Evolutionary conservation across 2,888 invertebrate genomes (phyloP), one percentile per base, ranked within the genome.

Genomic region (Pristionchus exspectatus): DNA sequence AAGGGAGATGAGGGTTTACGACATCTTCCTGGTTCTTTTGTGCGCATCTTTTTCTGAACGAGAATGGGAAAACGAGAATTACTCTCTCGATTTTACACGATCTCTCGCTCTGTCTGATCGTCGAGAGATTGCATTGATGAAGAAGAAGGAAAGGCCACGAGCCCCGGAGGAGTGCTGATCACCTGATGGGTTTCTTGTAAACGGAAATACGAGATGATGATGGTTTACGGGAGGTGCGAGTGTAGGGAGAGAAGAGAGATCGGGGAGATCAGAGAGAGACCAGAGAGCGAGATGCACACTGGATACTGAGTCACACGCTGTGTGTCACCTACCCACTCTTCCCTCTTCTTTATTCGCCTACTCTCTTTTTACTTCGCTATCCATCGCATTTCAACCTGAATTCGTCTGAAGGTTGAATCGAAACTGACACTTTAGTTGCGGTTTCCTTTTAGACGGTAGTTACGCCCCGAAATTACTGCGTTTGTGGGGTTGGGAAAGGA

Each of bases 161-260:
- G 24, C 69, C 18, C 30, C 33, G 33, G 2, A 16, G 30, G 63
- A n/a, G 59, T 59, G 21, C 24, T 63, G n/a, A 63, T 38, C 38
- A 18, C 74, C 74, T 14, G 38, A 74, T 74, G 74, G 14, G 16
- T 12, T 72, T 81, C 81, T 81, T 81, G 81, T 81, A 81, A 54
- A 81, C 81, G 81, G 81, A 81, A 81, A 81, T 81, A 27, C n/a
- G 81, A 81, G 81, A 81, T 54, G 50, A 81, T 81, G 50, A n/a
- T n/a, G n/a, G 81, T 81, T 81, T 81, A 81, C 50, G 81, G 7
- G n/a, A 44, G 74, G 38, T 2, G 59, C 27, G 59, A 85, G 84
- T 59, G 18, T 1, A 59, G 59, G 18, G 21, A 33, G 84, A 54
- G 56, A 27, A 59, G 30, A 85, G 59, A 85, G 84, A 85, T 21